Evolutionary conservation across 2,888 invertebrate genomes (phyloP).

Genomic region (Drosophila anomalata): DNA sequence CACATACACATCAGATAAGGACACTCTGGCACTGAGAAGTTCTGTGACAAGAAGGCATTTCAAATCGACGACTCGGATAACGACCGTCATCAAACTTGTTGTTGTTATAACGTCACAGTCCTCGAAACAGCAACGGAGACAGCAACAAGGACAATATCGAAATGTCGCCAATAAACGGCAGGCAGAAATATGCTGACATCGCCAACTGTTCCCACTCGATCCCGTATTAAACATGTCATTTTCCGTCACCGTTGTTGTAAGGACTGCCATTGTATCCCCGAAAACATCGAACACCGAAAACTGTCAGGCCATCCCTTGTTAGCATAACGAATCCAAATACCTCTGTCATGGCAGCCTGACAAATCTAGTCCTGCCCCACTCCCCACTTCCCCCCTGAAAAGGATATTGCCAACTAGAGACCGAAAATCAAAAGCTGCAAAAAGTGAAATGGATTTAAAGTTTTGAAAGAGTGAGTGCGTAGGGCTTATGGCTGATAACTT

Average conservation of each 20-base stretch:
- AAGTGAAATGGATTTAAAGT: slow-evolving; percentile 3
- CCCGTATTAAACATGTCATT: slow-evolving; percentile 60
- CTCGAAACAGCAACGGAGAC: slow-evolving; percentile 1
- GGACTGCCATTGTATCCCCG: neutral
- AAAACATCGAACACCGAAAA: slow-evolving; percentile 23
- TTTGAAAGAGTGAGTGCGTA: neutral
- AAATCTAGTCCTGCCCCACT: slow-evolving; percentile 32
- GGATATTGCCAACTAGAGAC: slow-evolving; percentile 1
- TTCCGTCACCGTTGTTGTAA: slow-evolving; percentile 25
- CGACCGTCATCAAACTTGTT: slow-evolving; percentile 71
- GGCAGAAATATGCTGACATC: slow-evolving; percentile 69
- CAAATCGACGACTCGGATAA: slow-evolving; percentile 70
- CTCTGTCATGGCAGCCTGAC: slow-evolving; percentile 26
- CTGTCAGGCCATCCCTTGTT: slow-evolving; percentile 45
- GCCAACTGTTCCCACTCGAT: slow-evolving; percentile 57
- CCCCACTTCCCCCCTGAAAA: neutral
- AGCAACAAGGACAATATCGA: slow-evolving; percentile 38
- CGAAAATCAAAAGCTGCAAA: slow-evolving; percentile 9
- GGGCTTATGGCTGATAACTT: slow-evolving; percentile 2
- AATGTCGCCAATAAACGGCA: slow-evolving; percentile 69
- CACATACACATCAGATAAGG: slow-evolving; percentile 13
- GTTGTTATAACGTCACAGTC: slow-evolving; percentile 53
- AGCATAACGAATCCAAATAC: slow-evolving; percentile 48
- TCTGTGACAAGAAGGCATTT: slow-evolving; percentile 56
- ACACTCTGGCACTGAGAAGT: slow-evolving; percentile 14